phyloP scores from a whole-genome alignment of 2,888 invertebrate genomes.

The Poecilobothrus nobilitatus region DNA sequence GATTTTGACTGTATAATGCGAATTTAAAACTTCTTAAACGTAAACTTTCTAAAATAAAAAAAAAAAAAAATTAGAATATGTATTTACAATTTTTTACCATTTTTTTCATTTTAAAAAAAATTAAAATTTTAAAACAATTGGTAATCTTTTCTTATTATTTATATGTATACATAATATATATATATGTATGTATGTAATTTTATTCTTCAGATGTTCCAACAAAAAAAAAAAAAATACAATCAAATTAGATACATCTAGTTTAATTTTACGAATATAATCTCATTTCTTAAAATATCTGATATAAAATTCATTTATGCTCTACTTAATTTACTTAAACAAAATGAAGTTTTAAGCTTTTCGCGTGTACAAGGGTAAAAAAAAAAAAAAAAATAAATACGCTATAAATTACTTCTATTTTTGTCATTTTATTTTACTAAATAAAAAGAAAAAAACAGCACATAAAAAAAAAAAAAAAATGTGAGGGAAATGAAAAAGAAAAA shows the following conservation, averaged over 20 bases:
- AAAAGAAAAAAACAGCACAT: neutral
- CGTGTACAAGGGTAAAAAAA: neutral
- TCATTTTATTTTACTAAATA: neutral
- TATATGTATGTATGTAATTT: neutral
- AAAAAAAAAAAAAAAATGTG: neutral
- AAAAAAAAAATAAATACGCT: neutral
- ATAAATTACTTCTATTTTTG: neutral
- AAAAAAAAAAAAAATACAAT: neutral
- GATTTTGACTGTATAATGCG: too few relatives aligned
- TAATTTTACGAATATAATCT: neutral
- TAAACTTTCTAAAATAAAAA: too few relatives aligned
- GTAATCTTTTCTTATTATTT: too few relatives aligned
- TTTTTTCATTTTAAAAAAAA: too few relatives aligned
- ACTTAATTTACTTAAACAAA: neutral
- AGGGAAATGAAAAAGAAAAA: neutral
- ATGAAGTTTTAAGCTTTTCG: slow-evolving; percentile 1
- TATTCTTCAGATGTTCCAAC: neutral
- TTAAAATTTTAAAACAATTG: too few relatives aligned
- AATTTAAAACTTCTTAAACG: too few relatives aligned
- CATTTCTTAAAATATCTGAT: neutral
- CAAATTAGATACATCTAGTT: neutral
- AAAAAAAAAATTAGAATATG: too few relatives aligned
- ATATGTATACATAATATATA: neutral
- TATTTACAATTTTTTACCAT: too few relatives aligned
- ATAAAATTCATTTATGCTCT: neutral